phyloP scores from a whole-genome alignment of 2,888 invertebrate species.

The Cheilosia vernalis region DNA sequence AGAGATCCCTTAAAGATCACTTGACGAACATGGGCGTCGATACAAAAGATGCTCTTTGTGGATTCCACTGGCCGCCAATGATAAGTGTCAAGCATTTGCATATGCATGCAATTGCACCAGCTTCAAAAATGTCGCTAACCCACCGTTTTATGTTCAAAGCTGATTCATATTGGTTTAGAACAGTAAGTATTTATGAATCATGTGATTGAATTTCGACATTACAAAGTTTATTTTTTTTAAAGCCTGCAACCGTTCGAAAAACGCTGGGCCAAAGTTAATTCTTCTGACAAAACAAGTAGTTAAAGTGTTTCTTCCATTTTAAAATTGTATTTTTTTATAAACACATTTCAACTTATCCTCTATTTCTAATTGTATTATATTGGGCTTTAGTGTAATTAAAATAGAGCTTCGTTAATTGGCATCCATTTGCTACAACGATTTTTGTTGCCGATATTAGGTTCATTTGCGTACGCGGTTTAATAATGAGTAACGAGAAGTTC shows the following conservation, averaged over 20 bases:
- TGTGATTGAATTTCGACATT: background rate
- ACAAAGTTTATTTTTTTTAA: background rate
- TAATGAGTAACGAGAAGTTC: too few species aligned
- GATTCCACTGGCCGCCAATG: conserved; percentile 97
- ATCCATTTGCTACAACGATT: conserved; percentile 25
- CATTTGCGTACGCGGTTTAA: too few species aligned
- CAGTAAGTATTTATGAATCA: conserved; percentile 85
- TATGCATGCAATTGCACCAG: conserved; percentile 93
- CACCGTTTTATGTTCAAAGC: conserved; percentile 88
- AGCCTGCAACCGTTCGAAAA: conserved; percentile 60
- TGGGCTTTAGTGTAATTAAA: conserved; percentile 54
- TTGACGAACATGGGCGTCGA: conserved; percentile 84
- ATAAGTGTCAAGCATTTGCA: conserved; percentile 91
- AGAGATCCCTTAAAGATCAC: conserved; percentile 84
- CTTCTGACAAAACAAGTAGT: conserved; percentile 1
- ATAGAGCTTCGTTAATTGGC: conserved; percentile 47
- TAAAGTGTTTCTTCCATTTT: conserved; percentile 69
- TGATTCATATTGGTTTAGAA: conserved; percentile 92
- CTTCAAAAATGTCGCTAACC: conserved; percentile 88
- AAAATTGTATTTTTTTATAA: conserved; percentile 35
- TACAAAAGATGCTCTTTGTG: conserved; percentile 85
- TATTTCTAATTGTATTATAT: conserved; percentile 49
- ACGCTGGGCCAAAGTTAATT: conserved; percentile 60
- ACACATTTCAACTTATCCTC: conserved; percentile 28
- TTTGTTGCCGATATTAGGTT: conserved; percentile 30